Base-by-base conservation (phyloP, 1,140 invertebrate species). In the Globodera rostochiensis region DNA sequence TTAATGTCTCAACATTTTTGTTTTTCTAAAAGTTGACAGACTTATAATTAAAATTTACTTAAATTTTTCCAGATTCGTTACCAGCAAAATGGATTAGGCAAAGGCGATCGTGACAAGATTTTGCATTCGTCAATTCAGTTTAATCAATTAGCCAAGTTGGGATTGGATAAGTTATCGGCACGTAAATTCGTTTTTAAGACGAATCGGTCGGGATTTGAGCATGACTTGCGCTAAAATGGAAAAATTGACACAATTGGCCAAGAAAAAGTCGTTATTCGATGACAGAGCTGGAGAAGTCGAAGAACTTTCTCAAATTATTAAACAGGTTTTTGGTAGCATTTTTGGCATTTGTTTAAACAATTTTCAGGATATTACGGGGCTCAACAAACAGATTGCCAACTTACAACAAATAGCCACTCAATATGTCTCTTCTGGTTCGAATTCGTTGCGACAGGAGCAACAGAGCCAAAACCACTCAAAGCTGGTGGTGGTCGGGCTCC, bases 211-310 rank as follows among this genome's bases (percentile, higher is more conserved):
- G 90, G 97, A 98, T 90, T 94, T 99, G 81, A 94, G 94, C 71
- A 96, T 94, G 89, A 98, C 97, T 49, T 99, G 96, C 91, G 93
- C 95, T 49, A 99, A 98, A 91, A 91, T 99, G 86, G 96, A 98
- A 90, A 98, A 98, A 91, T 92, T 98, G 74, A 95, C 96, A 70
- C 91, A 96, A 96, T 95, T 98, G 93, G 96, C 97, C 6, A 98
- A 98, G 91, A 94, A 94, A 87, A 97, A 96, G 91, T 97, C 96
- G 0, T 92, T 99, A 70, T 99, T 99, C 92, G 96, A 99, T 91
- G 97, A 98, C 89, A 92, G 94, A 90, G 84, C 83, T 77, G 90
- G 90, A 47, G 97, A 99, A 92, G 97, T 99, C 76, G 95, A 99
- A 91, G 96, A 98, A 90, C 91, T 99, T 64, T 98, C 96, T 1